A percentile compares a stretch with the other conserved stretches of the same genome.
Conservation (phyloP, 2,888 invertebrate genomes). For the Ornithoptera priamus region DNA sequence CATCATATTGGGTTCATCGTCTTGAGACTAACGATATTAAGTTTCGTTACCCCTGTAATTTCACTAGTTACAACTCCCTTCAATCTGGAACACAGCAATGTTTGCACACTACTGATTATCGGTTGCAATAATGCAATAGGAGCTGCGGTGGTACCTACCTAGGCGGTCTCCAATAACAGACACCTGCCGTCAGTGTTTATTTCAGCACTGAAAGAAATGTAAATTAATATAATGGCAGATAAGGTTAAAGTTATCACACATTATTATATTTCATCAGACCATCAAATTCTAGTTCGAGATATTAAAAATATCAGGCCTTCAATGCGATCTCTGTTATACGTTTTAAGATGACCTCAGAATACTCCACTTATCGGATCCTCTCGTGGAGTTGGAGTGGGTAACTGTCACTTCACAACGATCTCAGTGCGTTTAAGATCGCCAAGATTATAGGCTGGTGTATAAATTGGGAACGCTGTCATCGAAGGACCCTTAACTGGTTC, state of each 20-base stretch:
- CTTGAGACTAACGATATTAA: no score
- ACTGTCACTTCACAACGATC: constrained; percentile 18
- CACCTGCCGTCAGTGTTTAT: no score
- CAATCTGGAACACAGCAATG: no score
- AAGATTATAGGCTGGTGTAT: constrained; percentile 14
- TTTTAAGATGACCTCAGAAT: constrained; percentile 1
- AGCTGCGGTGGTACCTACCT: no score
- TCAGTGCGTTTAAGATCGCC: constrained; percentile 6
- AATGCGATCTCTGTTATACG: not conserved
- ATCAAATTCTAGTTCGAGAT: not conserved
- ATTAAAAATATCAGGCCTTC: not conserved
- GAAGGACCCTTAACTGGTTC: not conserved
- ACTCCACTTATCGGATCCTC: constrained; percentile 12
- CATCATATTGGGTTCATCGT: no score
- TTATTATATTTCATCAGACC: no score
- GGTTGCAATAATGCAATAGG: no score
- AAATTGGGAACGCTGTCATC: constrained; percentile 16
- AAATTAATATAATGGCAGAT: not conserved
- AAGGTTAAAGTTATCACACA: not conserved
- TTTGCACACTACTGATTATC: no score
- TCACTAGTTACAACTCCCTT: no score
- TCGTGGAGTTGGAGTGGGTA: constrained; percentile 12
- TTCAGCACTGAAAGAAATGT: not conserved
- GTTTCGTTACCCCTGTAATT: no score
- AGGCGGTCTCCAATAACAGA: no score